Evolutionary conservation across 2,797 vertebrate genomes (phyloP), one percentile per base, ranked within the genome.

Genomic region (Pygocentrus nattereri): DNA sequence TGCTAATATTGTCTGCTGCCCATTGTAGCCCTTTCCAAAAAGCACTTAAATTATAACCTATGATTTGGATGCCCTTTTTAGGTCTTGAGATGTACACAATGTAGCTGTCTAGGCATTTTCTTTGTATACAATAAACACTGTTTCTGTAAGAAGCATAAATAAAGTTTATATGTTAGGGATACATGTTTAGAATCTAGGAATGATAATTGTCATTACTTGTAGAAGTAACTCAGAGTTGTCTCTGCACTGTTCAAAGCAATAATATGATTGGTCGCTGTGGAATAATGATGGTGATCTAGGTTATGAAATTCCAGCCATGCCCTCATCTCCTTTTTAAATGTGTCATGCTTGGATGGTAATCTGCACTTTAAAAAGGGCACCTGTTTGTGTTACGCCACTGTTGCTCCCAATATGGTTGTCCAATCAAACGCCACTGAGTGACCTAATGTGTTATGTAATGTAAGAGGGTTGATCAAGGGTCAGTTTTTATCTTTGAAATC

Each of bases 191-290:
- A 54, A 72, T 31, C 25, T 71, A 27, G 47, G 69, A 30, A 72
- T 72, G 49, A 31, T 54, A 54, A 70, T 52, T 27, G 44, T 61
- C 47, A 49, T 25, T 56, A 52, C 54, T 69, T 5, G 31, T 75
- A 64, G 49, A 76, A 56, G 47, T 70, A 34, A 34, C 15, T 52
- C 49, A 19, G 49, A 34, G 25, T 58, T 72, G 65, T 76, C 25
- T 61, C 58, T 19, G 12, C 49, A 72, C 44, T 72, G 50, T 54
- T 76, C 21, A 30, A 76, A 84, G 82, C 82, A 80, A 84, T 84
- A 84, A 80, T 65, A 41, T 76, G 75, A 69, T 71, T 58, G 15
- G 49, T 47, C 44, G 56, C 58, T 74, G 64, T 80, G 58, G 73
- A 27, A 69, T 31, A 19, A 49, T 76, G 25, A 52, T 27, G 10